Evolutionary conservation across 1,140 invertebrate genomes (phyloP), one percentile per base, ranked within the genome.

Genomic region (Drosophila takahashii): DNA sequence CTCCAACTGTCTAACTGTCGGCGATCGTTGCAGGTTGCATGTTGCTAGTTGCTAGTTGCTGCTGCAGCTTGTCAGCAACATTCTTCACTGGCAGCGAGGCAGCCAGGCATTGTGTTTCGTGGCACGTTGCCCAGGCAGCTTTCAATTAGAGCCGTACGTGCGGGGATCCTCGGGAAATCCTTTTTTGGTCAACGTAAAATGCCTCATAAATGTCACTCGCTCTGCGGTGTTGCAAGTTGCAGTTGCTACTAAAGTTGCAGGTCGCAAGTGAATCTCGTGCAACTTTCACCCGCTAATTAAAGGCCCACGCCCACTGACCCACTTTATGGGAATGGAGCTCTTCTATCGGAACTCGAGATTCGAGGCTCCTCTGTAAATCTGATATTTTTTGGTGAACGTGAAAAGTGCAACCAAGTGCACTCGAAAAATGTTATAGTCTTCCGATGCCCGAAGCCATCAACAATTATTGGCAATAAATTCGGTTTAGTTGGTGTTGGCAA

Each of bases 281-380:
- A 84, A 86, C 81, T 85, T 86, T 85, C 81, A 85, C 81, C 81
- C 29, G 45, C 39, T 86, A 86, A 85, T 85, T 85, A 85, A 77
- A 81, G 73, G 59, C 44, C 54, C 73, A 87, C 81, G 81, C 81
- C 81, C 75, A 81, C 61, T 86, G 75, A 79, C 83, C 83, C 64
- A 85, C 71, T 57, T 52, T 44, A 9, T 18, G 36, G 47, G 44
- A 44, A n/a, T 34, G 52, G 45, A 22, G 22, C 34, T 29, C 11
- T 42, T 36, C 27, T 29, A 69, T 50, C 36, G 18, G 10, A 29
- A 44, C 36, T 18, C 15, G 4, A 36, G 22, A 51, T 32, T 18
- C 48, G 48, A 22, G 41, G 37, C 56, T 59, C 34, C 37, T 77
- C 60, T 16, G 52, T 44, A 53, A 57, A 78, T 80, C 77, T 36